Evolutionary conservation across 2,797 vertebrate genomes (phyloP).

Genomic region (Channa striata): DNA sequence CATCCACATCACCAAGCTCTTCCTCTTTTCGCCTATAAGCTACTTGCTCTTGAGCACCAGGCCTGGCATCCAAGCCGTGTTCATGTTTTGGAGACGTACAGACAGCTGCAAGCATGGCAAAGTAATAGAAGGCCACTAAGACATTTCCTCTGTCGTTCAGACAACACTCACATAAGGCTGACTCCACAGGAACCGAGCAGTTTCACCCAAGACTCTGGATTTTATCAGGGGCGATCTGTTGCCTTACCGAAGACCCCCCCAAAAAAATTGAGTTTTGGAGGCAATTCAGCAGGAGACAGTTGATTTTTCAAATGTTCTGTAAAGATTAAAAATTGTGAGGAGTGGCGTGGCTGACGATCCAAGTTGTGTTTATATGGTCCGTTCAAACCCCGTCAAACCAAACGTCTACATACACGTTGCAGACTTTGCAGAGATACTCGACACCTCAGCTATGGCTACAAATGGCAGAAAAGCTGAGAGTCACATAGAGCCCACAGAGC

Average conservation of each 20-base stretch:
- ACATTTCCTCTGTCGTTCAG: constrained; percentile 54
- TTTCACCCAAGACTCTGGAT: constrained; percentile 62
- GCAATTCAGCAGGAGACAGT: constrained; percentile 48
- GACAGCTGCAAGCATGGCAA: constrained; percentile 62
- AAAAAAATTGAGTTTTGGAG: constrained; percentile 45
- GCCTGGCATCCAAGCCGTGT: constrained; percentile 77
- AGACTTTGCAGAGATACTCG: constrained; percentile 61
- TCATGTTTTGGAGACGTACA: constrained; percentile 64
- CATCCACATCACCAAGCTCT: constrained; percentile 51
- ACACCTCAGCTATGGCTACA: constrained; percentile 38
- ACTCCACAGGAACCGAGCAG: constrained; percentile 58
- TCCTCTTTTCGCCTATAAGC: constrained; percentile 74
- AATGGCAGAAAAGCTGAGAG: constrained; percentile 35
- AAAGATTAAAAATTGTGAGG: constrained; percentile 47
- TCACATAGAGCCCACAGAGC: constrained; percentile 48
- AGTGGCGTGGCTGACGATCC: constrained; percentile 39
- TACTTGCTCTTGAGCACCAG: constrained; percentile 73
- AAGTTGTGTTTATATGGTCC: constrained; percentile 29
- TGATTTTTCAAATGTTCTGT: constrained; percentile 59
- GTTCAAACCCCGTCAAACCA: constrained; percentile 44
- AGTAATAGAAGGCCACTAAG: constrained; percentile 55
- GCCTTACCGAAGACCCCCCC: constrained; percentile 41
- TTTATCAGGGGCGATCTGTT: constrained; percentile 51
- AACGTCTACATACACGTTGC: constrained; percentile 40
- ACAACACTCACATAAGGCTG: constrained; percentile 43